These are phyloP conservation scores for Corythucha ciliata DNA, from an alignment of 2,888 invertebrate species.

Conservation along the genomic window DNA sequence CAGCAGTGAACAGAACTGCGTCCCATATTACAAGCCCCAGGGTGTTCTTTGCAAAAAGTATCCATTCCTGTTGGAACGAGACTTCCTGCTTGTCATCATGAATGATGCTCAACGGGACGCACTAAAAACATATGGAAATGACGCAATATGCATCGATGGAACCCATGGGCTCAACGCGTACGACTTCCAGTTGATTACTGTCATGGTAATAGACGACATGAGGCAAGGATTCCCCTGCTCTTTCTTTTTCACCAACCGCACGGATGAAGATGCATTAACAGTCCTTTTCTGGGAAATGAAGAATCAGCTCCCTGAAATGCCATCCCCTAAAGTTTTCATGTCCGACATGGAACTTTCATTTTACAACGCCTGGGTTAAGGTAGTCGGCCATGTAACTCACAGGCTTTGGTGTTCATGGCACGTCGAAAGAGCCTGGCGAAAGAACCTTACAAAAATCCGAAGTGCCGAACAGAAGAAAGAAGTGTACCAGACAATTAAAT, in stretches of 20 bases:
- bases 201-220: constrained; percentile 33
- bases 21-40: constrained; percentile 31
- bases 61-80: constrained; percentile 29
- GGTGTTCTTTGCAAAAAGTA: constrained; percentile 17
- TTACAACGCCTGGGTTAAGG: constrained; percentile 32
- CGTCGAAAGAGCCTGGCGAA: constrained; percentile 32
- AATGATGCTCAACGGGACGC: constrained; percentile 30
- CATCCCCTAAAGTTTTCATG: constrained; percentile 33
- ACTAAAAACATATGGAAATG: constrained; percentile 30
- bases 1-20: constrained; percentile 11
- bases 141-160: constrained; percentile 35
- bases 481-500: constrained; percentile 6
- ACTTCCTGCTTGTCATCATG: constrained; percentile 35
- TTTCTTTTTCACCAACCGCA: constrained; percentile 30
- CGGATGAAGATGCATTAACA: background rate
- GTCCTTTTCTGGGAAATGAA: background rate
- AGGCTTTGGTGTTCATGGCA: constrained; percentile 36
- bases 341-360: constrained; percentile 33
- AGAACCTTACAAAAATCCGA: constrained; percentile 29
- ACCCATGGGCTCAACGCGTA: constrained; percentile 32
- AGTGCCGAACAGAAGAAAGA: constrained; percentile 16
- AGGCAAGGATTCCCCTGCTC: constrained; percentile 33
- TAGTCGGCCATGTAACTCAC: constrained; percentile 32
- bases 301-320: background rate
- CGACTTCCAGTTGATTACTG: constrained; percentile 30